These are phyloP conservation scores for Lipophrys pholis DNA, from an alignment of 2,113 vertebrate genomes.

Conservation along the genomic window DNA sequence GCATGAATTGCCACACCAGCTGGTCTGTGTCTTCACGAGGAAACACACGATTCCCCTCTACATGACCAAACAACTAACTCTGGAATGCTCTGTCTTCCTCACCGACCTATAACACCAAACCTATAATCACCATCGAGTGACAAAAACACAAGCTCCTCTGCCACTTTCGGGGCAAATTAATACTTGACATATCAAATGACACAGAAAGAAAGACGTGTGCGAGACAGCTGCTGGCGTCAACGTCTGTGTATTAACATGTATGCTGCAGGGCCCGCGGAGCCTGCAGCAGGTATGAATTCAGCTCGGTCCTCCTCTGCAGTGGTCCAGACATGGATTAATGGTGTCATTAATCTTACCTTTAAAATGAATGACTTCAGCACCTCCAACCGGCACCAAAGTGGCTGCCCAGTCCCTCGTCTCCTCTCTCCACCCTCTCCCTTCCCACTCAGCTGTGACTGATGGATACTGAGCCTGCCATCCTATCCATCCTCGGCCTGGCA, in stretches of 20 bases:
- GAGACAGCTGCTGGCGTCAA: constrained; percentile 16
- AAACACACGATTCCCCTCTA: not conserved
- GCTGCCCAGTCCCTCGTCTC: constrained; percentile 36
- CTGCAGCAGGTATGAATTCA: constrained; percentile 60
- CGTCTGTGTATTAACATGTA: constrained; percentile 8
- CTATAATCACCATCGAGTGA: constrained; percentile 38
- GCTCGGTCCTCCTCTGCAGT: constrained; percentile 63
- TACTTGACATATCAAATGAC: constrained; percentile 62
- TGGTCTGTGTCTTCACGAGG: constrained; percentile 13
- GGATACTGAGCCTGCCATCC: constrained; percentile 43
- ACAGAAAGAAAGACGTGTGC: constrained; percentile 13
- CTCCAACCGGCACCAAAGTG: constrained; percentile 55
- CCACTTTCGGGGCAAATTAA: constrained; percentile 42
- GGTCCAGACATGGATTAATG: constrained; percentile 72
- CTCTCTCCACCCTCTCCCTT: constrained; percentile 13
- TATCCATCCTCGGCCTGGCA: constrained; percentile 59
- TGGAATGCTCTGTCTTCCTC: constrained; percentile 5
- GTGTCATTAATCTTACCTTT: constrained; percentile 76
- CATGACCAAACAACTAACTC: constrained; percentile 21
- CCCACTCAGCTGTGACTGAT: constrained; percentile 55
- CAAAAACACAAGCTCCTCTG: constrained; percentile 29
- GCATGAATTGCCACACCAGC: constrained; percentile 31
- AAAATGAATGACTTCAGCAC: constrained; percentile 78
- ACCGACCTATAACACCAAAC: constrained; percentile 18
- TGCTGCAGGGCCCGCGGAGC: constrained; percentile 35